Percentiles rank a stretch among this genome's conserved stretches.
Conservation (phyloP, 1,140 invertebrate species). For the Drosophila nannoptera region DNA sequence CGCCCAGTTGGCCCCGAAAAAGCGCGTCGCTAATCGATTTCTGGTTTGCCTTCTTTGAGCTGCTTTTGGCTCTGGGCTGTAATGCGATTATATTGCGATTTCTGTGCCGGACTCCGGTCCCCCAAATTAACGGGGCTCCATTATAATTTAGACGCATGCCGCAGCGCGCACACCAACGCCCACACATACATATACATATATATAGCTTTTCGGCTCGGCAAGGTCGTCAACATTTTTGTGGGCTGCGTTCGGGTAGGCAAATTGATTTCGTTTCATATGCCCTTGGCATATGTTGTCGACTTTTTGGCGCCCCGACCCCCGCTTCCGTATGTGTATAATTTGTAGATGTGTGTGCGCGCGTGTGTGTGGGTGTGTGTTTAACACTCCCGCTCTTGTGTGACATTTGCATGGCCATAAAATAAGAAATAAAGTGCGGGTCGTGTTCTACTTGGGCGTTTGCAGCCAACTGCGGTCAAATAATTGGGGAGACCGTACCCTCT, state of each 20-base stretch:
- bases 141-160: constrained; percentile 54
- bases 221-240: constrained; percentile 50
- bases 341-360: neutral
- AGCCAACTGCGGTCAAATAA: constrained; percentile 51
- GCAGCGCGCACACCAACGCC: constrained; percentile 14
- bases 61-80: constrained; percentile 22
- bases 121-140: constrained; percentile 61
- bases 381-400: constrained; percentile 16
- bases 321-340: neutral
- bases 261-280: constrained; percentile 64
- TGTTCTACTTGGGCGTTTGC: constrained; percentile 21
- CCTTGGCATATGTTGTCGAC: constrained; percentile 56
- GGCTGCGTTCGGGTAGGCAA: constrained; percentile 38
- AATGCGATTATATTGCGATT: constrained; percentile 56
- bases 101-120: constrained; percentile 50
- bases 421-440: constrained; percentile 61
- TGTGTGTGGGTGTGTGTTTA: neutral
- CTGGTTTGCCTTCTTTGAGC: constrained; percentile 17
- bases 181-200: constrained; percentile 1
- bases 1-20: neutral
- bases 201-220: constrained; percentile 21
- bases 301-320: constrained; percentile 54
- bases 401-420: constrained; percentile 71
- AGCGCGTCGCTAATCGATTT: constrained; percentile 40
- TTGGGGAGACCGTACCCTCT: constrained; percentile 15